Evolutionary conservation across 2,888 invertebrate genomes (phyloP), one percentile per base, ranked within the genome.

Genomic region (Dione vanillae): DNA sequence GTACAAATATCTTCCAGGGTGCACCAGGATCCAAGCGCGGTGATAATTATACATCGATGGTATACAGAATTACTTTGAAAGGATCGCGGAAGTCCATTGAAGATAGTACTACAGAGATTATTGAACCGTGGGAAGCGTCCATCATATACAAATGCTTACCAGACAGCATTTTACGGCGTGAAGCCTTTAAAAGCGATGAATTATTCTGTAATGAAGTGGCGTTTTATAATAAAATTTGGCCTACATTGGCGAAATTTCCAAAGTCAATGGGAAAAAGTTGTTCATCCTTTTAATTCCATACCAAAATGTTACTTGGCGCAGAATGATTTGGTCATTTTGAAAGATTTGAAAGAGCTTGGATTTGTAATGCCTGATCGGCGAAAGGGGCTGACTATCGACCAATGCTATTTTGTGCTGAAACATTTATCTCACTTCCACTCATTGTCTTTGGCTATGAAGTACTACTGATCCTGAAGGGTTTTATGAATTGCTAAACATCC

Each of bases 11-110:
- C 12, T 59, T 61, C 2, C 19, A 96, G 94, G 95, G 95, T 72
- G 94, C 95, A 16, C 95, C 94, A 5, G 96, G 96, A n/a, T 95
- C 96, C 0, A 96, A 95, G 70, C 92, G 96, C 65, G 96, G 96
- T 0, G 96, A 96, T 80, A 96, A 96, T 84, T 96, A 96, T 80
- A 96, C 96, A 0, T 96, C 96, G 10, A 95, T 95, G 93, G 90
- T 96, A 9, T 96, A 96, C 84, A 94, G 96, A 14, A 92, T 96
- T 69, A 89, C 94, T 0, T 85, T 96, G 3, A 94, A 93, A 76
- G 96, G 96, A 0, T 77, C 78, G 6, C 84, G 84, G 16, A 89
- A 88, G 69, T 81, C 83, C 43, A 72, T 77, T 0, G 84, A 84
- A 65, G 87, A 85, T 8, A 89, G 88, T 1, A 84, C 83, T 1